phyloP scores from a whole-genome alignment of 2,888 invertebrate genomes.

The Nesidiocoris tenuis region DNA sequence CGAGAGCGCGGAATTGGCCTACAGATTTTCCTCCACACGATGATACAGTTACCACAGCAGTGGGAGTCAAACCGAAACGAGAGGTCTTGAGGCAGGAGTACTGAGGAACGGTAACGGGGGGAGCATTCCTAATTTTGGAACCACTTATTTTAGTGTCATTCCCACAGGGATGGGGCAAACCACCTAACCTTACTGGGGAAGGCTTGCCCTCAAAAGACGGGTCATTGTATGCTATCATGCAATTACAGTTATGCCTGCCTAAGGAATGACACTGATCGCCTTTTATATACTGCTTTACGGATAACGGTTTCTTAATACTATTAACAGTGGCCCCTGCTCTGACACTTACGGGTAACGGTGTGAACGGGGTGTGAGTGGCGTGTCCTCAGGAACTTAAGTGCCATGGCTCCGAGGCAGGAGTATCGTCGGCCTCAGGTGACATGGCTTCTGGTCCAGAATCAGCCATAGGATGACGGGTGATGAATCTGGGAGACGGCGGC shows the following conservation, averaged over 20 bases:
- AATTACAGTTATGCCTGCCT: neutral
- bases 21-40: neutral
- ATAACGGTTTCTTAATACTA: neutral
- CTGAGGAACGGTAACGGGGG: neutral
- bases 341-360: neutral
- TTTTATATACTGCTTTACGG: too few relatives aligned
- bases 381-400: neutral
- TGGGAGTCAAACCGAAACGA: neutral
- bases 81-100: neutral
- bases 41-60: neutral
- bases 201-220: neutral
- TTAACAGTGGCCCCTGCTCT: neutral
- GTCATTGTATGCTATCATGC: neutral
- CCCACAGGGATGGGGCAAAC: neutral
- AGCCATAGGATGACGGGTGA: neutral
- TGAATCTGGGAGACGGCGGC: neutral
- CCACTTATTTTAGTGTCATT: neutral
- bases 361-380: neutral
- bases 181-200: neutral
- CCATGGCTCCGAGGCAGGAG: too few relatives aligned
- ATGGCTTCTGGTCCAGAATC: neutral
- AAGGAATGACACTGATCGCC: neutral
- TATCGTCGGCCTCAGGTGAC: too few relatives aligned
- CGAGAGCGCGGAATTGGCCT: neutral
- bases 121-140: neutral